A percentile compares a stretch with the other conserved stretches of the same genome.
Conservation (phyloP, 2,113 vertebrate genomes). For the Chinchilla lanigera region DNA sequence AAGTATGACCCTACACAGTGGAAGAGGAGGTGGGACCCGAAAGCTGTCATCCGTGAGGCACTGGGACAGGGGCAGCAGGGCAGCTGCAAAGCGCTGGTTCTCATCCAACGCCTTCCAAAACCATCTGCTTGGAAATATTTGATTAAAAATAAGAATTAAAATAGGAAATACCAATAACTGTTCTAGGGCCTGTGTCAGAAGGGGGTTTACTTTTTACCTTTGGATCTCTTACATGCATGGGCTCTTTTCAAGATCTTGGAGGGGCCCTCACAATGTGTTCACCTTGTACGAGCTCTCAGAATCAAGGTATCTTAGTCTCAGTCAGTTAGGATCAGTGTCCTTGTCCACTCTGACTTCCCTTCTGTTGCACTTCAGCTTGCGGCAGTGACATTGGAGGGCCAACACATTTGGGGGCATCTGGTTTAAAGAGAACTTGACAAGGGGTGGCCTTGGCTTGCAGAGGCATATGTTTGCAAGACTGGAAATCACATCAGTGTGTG, state of each 20-base stretch:
- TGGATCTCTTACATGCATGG: background rate
- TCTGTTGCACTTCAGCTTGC: no score
- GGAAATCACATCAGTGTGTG: background rate
- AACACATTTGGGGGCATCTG: background rate
- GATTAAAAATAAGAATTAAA: constrained; percentile 14
- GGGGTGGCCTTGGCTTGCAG: background rate
- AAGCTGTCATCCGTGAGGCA: background rate
- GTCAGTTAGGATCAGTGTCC: background rate
- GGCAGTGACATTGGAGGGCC: background rate
- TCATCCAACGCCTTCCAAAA: background rate
- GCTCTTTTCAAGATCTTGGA: background rate
- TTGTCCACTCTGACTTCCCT: background rate
- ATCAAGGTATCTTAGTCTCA: background rate
- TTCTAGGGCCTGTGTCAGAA: background rate
- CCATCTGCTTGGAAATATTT: background rate
- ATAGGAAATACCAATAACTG: background rate
- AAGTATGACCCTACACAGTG: background rate
- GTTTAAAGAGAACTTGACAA: background rate
- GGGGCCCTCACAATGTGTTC: no score
- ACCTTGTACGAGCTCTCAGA: background rate
- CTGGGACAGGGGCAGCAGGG: background rate
- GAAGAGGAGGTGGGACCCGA: background rate
- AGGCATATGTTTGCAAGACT: background rate
- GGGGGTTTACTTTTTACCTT: background rate
- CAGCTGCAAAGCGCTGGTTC: background rate